Base-by-base conservation (phyloP, 2,888 invertebrate genomes). In the Drosophila emarginata region DNA sequence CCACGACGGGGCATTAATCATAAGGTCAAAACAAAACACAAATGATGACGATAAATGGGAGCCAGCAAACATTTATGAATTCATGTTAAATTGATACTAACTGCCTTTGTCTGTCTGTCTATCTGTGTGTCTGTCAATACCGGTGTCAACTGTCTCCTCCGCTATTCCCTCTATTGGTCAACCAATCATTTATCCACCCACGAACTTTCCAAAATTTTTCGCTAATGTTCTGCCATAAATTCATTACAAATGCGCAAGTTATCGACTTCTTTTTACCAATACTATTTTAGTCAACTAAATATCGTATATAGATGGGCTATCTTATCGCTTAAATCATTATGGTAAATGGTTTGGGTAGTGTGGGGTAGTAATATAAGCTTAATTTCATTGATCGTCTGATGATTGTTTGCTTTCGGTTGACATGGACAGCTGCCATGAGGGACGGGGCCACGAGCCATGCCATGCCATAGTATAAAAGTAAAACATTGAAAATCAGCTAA, bases 61-160 rank as follows among this genome's bases (percentile, higher is more conserved):
- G 61, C 14, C 56, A 52, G 56, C 53, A 61, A 72, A 57, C 62
- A 67, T 72, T 67, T 65, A 74, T 80, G 73, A 79, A 85, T 63
- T 77, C 67, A 65, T 74, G 64, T 78, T 81, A 80, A 88, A 81
- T 83, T 83, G 80, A 79, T 73, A 83, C 64, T 74, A 73, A 87
- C 73, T 76, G 78, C 63, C 66, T 40, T 52, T 63, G 65, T 65
- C 56, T 75, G 77, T 87, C 83, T 28, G 28, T 28, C 23, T 23
- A 4, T 23, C 23, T 28, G 28, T 28, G 51, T 63, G 65, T 65
- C 56, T 74, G 77, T 88, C 83, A 83, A 85, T 82, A 79, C 65
- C 69, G 62, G 51, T 67, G 72, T 39, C 72, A 67, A 32, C 68
- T 52, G 64, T 61, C 54, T 7, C n/a, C 14, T 5, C 15, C 9